Evolutionary conservation across 2,797 vertebrate genomes (phyloP), one percentile per base, ranked within the genome.

Genomic region (Peromyscus attwateri): DNA sequence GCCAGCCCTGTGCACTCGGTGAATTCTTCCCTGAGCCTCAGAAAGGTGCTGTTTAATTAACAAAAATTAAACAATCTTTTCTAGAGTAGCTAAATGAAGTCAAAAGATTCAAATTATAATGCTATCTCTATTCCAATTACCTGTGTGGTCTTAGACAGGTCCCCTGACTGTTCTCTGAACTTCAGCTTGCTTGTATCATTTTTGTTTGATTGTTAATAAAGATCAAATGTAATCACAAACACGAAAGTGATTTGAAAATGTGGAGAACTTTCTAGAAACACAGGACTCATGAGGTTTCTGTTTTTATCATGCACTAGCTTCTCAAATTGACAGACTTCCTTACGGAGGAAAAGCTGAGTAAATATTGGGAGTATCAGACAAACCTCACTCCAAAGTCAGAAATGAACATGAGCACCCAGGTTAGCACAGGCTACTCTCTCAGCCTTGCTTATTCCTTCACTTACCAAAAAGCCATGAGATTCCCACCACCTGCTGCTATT

Each of bases 241-340:
- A 37, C 46, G 55, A 95, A 94, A 52, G 25, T 62, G 17, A 84
- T 64, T 64, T 57, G 52, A 93, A 97, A 94, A 76, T 46, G 4
- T 34, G 87, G 94, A 79, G 71, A 95, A 57, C 23, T 17, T 37
- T 82, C 34, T 9, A 93, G 70, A 95, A 75, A 85, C 29, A 46
- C 0, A 29, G 76, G 40, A 60, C 43, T 75, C 49, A 29, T 64
- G 43, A 1, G 3, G 40, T 97, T 92, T 23, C 29, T 77, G 3
- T 73, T 55, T 55, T 91, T 16, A 68, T 57, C 25, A 10, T 2
- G 0, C 29, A 49, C n/a, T 62, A 62, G 17, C 31, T 13, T 57
- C 34, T 92, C 37, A 94, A 64, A 89, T 13, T 91, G n/a, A 70
- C 52, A 37, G 29, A 66, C 52, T 92, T 84, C 23, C 1, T 81